Evolutionary conservation across 2,113 vertebrate genomes (phyloP), one percentile per base, ranked within the genome.

Genomic region (Tenrec ecaudatus): DNA sequence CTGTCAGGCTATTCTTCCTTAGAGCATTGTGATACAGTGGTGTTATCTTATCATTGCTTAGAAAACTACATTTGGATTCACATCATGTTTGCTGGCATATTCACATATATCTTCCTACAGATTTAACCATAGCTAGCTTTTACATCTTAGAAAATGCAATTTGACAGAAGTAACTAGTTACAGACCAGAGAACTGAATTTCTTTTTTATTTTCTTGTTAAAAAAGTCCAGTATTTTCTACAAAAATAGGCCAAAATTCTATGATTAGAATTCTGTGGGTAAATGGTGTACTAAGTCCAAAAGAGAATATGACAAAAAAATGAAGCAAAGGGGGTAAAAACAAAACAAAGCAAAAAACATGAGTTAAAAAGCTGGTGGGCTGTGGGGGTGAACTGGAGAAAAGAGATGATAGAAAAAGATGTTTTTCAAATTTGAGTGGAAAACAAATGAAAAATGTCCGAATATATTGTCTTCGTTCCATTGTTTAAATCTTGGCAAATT

Each of bases 61-160:
- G n/a, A 68, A 89, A 95, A 76, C 80, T 90, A 93, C 69, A 83
- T 88, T 96, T 71, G 75, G 76, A 88, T 90, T 91, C 80, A 73
- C 75, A 89, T 0, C 17, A 31, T 58, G 11, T 82, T 91, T 91
- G 16, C 75, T 60, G 68, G 33, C 40, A 92, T 75, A 86, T 92
- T 92, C 69, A 36, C 31, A n/a, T 94, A 29, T 94, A 40, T 80
- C 66, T 94, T 78, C 80, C 86, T 92, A 38, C 0, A 27, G 68
- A 83, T 95, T 87, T 92, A 89, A 58, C 25, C 40, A 27, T 20
- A 47, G 10, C 75, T 93, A 16, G 27, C 95, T 93, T 92, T 92
- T 68, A 89, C 38, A 89, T 91, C 85, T 9, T 93, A 78, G 69
- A 82, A 33, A 82, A 69, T 4, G 53, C 47, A 91, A 57, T 20